Conservation (phyloP, 1,140 invertebrate species). For the Bombus consobrinus region DNA sequence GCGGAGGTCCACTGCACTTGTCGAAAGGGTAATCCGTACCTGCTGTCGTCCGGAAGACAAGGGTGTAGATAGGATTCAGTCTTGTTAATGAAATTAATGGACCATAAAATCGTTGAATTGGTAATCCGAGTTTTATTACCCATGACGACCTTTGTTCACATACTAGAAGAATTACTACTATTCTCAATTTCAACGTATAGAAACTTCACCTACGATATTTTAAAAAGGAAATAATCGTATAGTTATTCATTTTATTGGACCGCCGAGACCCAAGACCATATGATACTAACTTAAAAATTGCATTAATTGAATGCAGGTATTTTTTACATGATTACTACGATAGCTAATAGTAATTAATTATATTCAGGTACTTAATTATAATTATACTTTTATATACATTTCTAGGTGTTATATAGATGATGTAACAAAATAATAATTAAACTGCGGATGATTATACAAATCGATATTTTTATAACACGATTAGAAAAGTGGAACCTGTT, state of each 20-base stretch:
- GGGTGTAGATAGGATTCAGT: slow-evolving; percentile 8
- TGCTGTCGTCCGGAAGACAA: slow-evolving; percentile 52
- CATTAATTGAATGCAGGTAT: neutral
- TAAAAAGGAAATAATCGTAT: neutral
- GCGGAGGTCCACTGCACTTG: slow-evolving; percentile 37
- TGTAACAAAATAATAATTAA: too few relatives aligned
- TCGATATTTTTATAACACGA: too few relatives aligned
- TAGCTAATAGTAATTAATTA: too few relatives aligned
- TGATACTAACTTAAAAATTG: neutral
- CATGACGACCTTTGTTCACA: neutral
- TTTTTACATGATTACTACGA: too few relatives aligned
- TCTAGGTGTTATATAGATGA: too few relatives aligned
- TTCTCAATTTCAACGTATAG: neutral
- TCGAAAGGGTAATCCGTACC: slow-evolving; percentile 60
- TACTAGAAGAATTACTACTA: neutral
- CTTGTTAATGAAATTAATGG: slow-evolving; percentile 37
- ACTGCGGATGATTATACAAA: too few relatives aligned
- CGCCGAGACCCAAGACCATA: neutral
- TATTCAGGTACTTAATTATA: too few relatives aligned
- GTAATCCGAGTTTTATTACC: neutral
- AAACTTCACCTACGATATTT: neutral
- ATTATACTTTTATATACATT: too few relatives aligned
- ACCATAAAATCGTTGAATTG: slow-evolving; percentile 23
- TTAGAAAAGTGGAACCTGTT: too few relatives aligned
- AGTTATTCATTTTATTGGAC: too few relatives aligned